Evolutionary conservation across 2,797 vertebrate genomes (phyloP).

Genomic region (Leucoraja ocellata): DNA sequence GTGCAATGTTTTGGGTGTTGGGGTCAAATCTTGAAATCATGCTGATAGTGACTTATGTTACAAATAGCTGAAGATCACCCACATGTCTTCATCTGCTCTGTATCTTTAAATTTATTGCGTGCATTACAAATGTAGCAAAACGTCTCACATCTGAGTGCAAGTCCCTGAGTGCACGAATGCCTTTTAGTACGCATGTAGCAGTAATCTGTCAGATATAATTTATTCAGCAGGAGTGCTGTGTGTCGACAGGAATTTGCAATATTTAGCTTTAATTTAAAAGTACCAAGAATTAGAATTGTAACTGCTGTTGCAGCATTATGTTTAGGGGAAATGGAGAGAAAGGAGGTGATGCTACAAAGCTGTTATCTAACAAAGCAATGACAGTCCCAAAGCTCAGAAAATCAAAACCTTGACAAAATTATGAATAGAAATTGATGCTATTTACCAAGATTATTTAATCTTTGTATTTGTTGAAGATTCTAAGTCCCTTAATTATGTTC

Average conservation of each 20-base stretch:
- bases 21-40: background rate
- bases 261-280: background rate
- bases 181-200: background rate
- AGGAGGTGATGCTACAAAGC: background rate
- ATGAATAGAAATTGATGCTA: background rate
- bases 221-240: too few relatives aligned
- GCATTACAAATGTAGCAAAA: background rate
- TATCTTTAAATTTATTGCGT: background rate
- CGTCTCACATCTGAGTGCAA: background rate
- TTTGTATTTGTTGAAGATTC: background rate
- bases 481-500: background rate
- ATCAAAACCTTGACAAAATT: background rate
- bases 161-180: background rate
- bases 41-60: background rate
- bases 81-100: background rate
- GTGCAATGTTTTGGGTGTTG: background rate
- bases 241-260: background rate
- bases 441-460: background rate
- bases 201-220: background rate
- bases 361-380: background rate
- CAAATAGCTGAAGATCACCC: background rate
- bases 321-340: background rate
- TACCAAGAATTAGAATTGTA: background rate
- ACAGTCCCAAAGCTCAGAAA: background rate
- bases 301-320: background rate